Conservation (phyloP, 2,888 invertebrate genomes). For the Vanessa cardui region DNA sequence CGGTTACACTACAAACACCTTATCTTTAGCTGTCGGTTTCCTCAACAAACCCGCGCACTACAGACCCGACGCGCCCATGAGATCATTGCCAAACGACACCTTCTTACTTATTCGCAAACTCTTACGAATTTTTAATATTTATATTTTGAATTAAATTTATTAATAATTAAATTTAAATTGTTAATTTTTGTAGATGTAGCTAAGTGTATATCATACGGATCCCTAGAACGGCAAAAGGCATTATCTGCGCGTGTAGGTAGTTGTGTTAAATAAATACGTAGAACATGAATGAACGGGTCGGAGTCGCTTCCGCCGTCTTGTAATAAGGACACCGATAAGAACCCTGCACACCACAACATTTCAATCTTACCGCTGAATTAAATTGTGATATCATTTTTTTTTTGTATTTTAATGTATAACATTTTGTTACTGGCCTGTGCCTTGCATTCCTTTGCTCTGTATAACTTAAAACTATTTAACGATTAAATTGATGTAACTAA, state of each 20-base stretch:
- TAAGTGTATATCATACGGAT: conserved; percentile 2
- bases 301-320: conserved; percentile 72
- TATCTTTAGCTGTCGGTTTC: conserved; percentile 27
- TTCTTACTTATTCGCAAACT: too few species aligned
- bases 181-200: too few species aligned
- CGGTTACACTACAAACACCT: conserved; percentile 42
- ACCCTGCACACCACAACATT: conserved; percentile 37
- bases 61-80: background rate
- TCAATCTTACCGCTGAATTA: conserved; percentile 22
- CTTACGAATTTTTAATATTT: too few species aligned
- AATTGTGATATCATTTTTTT: conserved; percentile 21
- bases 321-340: conserved; percentile 75
- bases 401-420: background rate
- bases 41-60: background rate
- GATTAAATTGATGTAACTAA: background rate
- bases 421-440: background rate
- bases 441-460: background rate
- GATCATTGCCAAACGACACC: background rate
- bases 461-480: background rate
- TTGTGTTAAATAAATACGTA: conserved; percentile 71
- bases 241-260: conserved; percentile 51
- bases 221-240: conserved; percentile 24
- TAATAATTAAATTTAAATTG: too few species aligned
- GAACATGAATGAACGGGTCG: conserved; percentile 71
- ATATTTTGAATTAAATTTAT: too few species aligned